Evolutionary conservation across 2,797 vertebrate genomes (phyloP).

Genomic region (Gorsachius magnificus): DNA sequence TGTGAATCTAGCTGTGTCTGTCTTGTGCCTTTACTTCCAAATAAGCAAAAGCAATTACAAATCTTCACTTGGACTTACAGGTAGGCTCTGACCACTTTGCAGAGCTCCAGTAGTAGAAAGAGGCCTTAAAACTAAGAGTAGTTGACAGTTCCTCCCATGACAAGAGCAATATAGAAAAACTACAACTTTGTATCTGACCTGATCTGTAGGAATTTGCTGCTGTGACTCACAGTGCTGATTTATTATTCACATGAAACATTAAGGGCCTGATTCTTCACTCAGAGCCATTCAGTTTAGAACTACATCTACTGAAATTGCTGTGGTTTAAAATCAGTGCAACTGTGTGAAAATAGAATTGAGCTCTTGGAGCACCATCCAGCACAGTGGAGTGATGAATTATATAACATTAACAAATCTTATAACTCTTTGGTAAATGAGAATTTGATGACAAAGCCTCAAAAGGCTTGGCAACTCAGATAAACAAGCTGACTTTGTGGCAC

Average conservation of each 20-base stretch:
- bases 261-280: neutral
- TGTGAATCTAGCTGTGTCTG: neutral
- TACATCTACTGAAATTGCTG: neutral
- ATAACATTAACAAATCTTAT: slow-evolving; percentile 39
- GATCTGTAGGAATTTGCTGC: neutral
- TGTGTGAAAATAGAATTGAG: neutral
- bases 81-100: neutral
- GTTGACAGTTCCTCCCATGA: neutral
- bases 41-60: neutral
- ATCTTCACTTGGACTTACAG: neutral
- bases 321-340: neutral
- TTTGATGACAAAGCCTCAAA: slow-evolving; percentile 43
- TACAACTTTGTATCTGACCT: neutral
- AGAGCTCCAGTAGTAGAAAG: neutral
- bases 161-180: neutral
- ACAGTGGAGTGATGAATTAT: slow-evolving; percentile 27
- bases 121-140: neutral
- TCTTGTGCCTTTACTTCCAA: neutral
- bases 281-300: neutral
- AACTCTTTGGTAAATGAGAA: slow-evolving; percentile 44
- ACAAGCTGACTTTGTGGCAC: too few species aligned
- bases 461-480: slow-evolving; percentile 28
- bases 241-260: neutral
- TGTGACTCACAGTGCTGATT: neutral
- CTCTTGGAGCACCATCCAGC: neutral